Evolutionary conservation across 1,140 invertebrate species (phyloP).

Genomic region (Mycetomoellerius zeteki): DNA sequence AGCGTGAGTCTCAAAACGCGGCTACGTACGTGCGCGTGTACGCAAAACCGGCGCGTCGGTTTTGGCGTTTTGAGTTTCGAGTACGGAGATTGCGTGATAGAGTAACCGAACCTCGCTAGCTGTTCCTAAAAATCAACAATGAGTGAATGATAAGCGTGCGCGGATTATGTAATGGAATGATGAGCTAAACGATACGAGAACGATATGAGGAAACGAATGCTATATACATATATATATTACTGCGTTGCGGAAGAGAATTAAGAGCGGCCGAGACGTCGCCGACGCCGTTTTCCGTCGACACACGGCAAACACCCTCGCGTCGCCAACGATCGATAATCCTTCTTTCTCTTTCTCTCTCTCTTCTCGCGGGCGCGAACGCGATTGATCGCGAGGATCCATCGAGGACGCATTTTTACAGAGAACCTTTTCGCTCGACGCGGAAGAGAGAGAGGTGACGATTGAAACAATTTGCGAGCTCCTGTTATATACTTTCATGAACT

Average conservation of each 20-base stretch:
- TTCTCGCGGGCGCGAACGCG: neutral
- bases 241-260: conserved; percentile 71
- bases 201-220: conserved; percentile 55
- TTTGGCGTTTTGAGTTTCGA: conserved; percentile 84
- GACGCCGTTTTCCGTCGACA: conserved; percentile 34
- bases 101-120: conserved; percentile 87
- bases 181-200: conserved; percentile 60
- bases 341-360: neutral
- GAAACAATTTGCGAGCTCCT: conserved; percentile 39
- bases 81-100: conserved; percentile 86
- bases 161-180: conserved; percentile 81
- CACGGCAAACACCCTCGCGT: neutral
- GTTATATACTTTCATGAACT: neutral
- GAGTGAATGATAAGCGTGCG: conserved; percentile 86
- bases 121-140: conserved; percentile 87
- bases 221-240: conserved; percentile 76
- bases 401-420: conserved; percentile 57
- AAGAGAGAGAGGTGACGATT: conserved; percentile 36
- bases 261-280: conserved; percentile 33
- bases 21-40: conserved; percentile 85
- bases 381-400: conserved; percentile 12
- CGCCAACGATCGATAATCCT: conserved; percentile 22
- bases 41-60: conserved; percentile 74
- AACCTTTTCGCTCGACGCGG: conserved; percentile 29
- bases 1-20: conserved; percentile 74